These are phyloP conservation scores for Corydoras sp. DNA, from an alignment of 2,113 vertebrate species.

Conservation along the genomic window DNA sequence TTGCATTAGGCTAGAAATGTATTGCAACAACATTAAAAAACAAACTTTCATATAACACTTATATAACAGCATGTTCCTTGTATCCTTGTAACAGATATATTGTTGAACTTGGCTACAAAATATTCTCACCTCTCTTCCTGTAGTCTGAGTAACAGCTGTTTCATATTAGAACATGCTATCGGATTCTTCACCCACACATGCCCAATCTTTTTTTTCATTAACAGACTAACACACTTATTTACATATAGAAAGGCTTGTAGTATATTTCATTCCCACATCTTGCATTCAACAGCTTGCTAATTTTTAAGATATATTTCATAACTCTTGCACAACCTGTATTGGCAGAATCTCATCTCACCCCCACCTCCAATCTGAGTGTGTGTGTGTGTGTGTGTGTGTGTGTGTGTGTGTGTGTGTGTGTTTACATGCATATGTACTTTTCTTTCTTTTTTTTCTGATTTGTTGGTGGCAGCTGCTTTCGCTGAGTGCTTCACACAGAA, in stretches of 20 bases:
- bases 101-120: slow-evolving; percentile 6
- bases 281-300: not conserved
- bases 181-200: slow-evolving; percentile 39
- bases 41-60: not conserved
- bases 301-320: too few species aligned
- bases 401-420: too few species aligned
- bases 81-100: slow-evolving; percentile 1
- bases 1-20: too few species aligned
- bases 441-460: not conserved
- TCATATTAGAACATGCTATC: slow-evolving; percentile 51
- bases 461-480: slow-evolving; percentile 43
- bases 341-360: too few species aligned
- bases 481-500: slow-evolving; percentile 30
- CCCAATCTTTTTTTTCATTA: slow-evolving; percentile 23
- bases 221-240: slow-evolving; percentile 46
- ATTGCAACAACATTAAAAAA: too few species aligned
- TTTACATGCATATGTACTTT: not conserved
- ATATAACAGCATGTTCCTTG: not conserved
- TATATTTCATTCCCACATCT: not conserved
- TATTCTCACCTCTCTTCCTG: slow-evolving; percentile 1
- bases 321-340: too few species aligned
- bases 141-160: slow-evolving; percentile 46
- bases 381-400: too few species aligned
- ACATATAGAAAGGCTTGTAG: slow-evolving; percentile 39
- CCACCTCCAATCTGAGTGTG: too few species aligned